These are phyloP conservation scores for Columba janthina DNA, from an alignment of 2,113 vertebrate genomes.

Conservation along the genomic window DNA sequence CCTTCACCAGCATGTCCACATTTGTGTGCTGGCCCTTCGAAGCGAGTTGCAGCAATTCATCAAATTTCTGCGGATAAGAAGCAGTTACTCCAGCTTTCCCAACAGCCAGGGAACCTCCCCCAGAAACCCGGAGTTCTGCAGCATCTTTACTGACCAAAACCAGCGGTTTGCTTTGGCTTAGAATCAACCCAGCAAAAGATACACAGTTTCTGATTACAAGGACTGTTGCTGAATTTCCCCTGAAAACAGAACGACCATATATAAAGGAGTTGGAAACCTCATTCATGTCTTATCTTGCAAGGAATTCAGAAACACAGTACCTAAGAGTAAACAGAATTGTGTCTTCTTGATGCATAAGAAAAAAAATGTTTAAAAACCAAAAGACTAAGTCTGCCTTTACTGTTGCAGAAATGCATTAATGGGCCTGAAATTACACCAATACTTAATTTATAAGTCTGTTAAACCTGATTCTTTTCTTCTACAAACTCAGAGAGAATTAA, in stretches of 20 bases:
- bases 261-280: neutral
- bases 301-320: neutral
- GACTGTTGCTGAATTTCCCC: neutral
- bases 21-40: conserved; percentile 92
- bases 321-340: neutral
- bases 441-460: neutral
- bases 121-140: neutral
- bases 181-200: neutral
- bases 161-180: neutral
- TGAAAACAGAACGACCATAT: neutral
- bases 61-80: conserved; percentile 84
- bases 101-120: neutral
- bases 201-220: neutral
- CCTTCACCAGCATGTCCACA: conserved; percentile 97
- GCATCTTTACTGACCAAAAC: neutral
- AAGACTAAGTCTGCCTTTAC: neutral
- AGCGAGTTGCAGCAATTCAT: conserved; percentile 94
- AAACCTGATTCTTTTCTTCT: neutral
- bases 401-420: neutral
- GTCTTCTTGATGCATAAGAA: neutral
- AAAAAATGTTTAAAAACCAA: neutral
- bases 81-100: neutral
- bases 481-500: neutral
- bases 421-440: neutral
- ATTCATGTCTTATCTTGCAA: neutral